Evolutionary conservation across 2,888 invertebrate species (phyloP).

Genomic region (Drosophila mulleri): DNA sequence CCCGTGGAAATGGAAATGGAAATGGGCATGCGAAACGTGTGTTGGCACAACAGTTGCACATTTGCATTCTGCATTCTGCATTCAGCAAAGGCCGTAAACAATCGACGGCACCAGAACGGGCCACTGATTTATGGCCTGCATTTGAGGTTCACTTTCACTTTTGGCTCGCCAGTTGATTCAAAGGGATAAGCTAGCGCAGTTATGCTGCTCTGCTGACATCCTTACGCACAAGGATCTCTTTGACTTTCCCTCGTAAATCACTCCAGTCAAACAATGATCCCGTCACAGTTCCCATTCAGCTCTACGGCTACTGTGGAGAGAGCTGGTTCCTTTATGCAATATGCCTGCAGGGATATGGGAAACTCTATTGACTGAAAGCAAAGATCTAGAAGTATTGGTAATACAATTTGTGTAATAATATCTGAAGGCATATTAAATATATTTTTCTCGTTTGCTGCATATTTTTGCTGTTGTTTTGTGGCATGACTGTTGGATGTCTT

Average conservation of each 20-base stretch:
- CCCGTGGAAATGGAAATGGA: slow-evolving; percentile 29
- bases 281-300: slow-evolving; percentile 16
- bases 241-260: slow-evolving; percentile 68
- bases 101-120: slow-evolving; percentile 40
- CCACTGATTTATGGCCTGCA: slow-evolving; percentile 62
- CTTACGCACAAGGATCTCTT: slow-evolving; percentile 28
- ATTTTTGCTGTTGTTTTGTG: slow-evolving; percentile 23
- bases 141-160: slow-evolving; percentile 79
- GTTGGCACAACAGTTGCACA: slow-evolving; percentile 74
- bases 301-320: slow-evolving; percentile 42
- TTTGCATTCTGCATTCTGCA: slow-evolving; percentile 62
- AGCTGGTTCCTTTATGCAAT: slow-evolving; percentile 9
- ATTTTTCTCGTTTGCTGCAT: not conserved
- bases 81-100: slow-evolving; percentile 49
- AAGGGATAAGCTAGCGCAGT: slow-evolving; percentile 34
- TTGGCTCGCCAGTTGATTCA: slow-evolving; percentile 5
- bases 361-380: too few species aligned
- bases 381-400: too few species aligned
- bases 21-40: slow-evolving; percentile 51
- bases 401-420: too few species aligned
- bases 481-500: slow-evolving; percentile 38
- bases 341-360: slow-evolving; percentile 21
- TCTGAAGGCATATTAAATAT: not conserved
- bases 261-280: slow-evolving; percentile 58
- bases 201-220: slow-evolving; percentile 30